Conservation (phyloP, 2,113 vertebrate genomes). For the Carassius gibelio region DNA sequence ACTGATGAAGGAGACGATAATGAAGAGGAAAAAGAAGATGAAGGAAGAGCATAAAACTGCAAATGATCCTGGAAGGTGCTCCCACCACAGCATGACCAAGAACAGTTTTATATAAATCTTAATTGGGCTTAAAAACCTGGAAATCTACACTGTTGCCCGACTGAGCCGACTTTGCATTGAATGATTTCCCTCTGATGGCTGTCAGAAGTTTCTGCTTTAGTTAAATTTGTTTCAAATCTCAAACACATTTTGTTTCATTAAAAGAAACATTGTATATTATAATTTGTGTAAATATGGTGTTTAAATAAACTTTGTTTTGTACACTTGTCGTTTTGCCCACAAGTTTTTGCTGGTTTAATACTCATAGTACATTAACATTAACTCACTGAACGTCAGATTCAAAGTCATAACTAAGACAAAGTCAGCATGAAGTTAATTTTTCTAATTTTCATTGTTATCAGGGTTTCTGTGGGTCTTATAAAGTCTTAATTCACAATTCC, state of each 20-base stretch:
- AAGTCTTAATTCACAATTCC: neutral
- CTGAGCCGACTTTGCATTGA: neutral
- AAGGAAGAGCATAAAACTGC: conserved; percentile 26
- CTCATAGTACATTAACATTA: neutral
- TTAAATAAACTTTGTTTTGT: conserved; percentile 53
- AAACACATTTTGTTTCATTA: conserved; percentile 14
- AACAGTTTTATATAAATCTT: neutral
- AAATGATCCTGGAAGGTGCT: neutral
- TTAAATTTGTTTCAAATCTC: conserved; percentile 15
- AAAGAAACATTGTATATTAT: conserved; percentile 37
- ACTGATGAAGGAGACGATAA: conserved; percentile 60
- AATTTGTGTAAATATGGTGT: conserved; percentile 53
- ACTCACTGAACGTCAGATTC: neutral
- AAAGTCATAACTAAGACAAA: neutral
- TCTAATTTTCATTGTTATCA: neutral
- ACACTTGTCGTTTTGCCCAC: neutral
- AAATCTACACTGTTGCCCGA: neutral
- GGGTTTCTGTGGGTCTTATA: neutral
- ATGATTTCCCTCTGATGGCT: neutral
- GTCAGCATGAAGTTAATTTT: neutral
- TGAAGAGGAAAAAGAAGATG: conserved; percentile 55
- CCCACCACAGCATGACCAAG: conserved; percentile 20
- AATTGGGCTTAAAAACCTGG: neutral
- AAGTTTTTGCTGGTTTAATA: neutral
- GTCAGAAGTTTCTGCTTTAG: conserved; percentile 9